Evolutionary conservation across 2,888 invertebrate genomes (phyloP), one percentile per base, ranked within the genome.

Genomic region (Eueremaeus valkanovi): DNA sequence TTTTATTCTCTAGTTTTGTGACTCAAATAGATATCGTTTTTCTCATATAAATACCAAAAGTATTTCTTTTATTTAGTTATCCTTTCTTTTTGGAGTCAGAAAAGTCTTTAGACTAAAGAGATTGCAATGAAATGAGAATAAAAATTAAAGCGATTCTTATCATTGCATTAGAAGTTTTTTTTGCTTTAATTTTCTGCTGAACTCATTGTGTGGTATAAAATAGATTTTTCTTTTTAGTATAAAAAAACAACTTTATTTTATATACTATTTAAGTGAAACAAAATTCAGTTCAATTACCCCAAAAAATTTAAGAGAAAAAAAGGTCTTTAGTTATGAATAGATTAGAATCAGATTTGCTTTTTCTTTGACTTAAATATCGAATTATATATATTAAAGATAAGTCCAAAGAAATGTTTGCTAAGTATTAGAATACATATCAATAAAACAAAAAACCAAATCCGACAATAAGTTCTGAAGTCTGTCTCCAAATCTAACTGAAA

Each of bases 381-480:
- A 40, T 40, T 18, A 45, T 45, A 45, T 45, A 45, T 18, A 13
- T 45, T 45, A 45, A 18, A 18, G 45, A 13, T 45, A 45, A 45
- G 11, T n/a, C n/a, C n/a, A n/a, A 45, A 45, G 45, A 45, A 45
- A 18, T 45, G 11, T 45, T 9, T 18, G 45, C 5, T 13, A 45
- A 45, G 45, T n/a, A n/a, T n/a, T n/a, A n/a, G 13, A 45, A 45
- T 45, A 18, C 45, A 13, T 45, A 45, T 5, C 11, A 45, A 45
- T 18, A 45, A 40, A 40, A 11, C 8, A 45, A 13, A 45, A 18
- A 45, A 45, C 18, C 18, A 21, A 49, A 49, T 49, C 49, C 49
- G 3, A 49, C 49, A 49, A 49, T 49, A 49, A 49, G 49, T 49
- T 49, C 49, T 49, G 49, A 49, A 49, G 49, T 49, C 49, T 49